Evolutionary conservation across 2,888 invertebrate genomes (phyloP).

Genomic region (Heliconius ethilla): DNA sequence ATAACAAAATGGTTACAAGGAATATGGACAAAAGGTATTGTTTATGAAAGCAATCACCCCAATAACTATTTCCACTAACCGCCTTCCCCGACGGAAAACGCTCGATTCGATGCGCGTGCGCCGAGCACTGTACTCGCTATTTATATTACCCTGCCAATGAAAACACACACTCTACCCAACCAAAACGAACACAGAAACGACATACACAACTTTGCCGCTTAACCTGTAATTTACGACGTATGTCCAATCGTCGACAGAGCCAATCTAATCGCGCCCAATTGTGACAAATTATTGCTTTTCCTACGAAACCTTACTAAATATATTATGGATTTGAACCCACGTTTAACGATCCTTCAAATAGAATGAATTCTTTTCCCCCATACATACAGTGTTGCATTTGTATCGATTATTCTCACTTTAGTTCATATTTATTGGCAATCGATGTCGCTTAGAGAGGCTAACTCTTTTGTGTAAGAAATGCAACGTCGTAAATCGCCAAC

Average conservation of each 20-base stretch:
- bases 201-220: constrained; percentile 66
- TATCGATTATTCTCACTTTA: constrained; percentile 71
- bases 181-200: constrained; percentile 47
- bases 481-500: constrained; percentile 68
- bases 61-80: constrained; percentile 81
- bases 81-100: constrained; percentile 73
- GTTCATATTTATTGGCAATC: constrained; percentile 74
- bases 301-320: constrained; percentile 78
- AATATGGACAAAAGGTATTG: constrained; percentile 78
- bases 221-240: constrained; percentile 77
- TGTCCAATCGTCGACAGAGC: constrained; percentile 78
- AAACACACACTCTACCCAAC: constrained; percentile 45
- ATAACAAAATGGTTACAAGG: constrained; percentile 70
- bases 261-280: constrained; percentile 81
- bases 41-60: constrained; percentile 82
- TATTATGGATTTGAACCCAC: constrained; percentile 66
- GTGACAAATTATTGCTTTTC: constrained; percentile 82
- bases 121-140: constrained; percentile 65
- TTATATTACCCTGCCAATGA: constrained; percentile 65
- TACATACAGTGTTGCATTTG: constrained; percentile 69
- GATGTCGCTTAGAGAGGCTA: constrained; percentile 75
- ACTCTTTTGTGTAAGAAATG: constrained; percentile 71
- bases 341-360: constrained; percentile 63
- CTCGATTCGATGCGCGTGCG: constrained; percentile 80
- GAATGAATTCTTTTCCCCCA: constrained; percentile 56